Percentiles rank a stretch among this genome's conserved stretches.
phyloP scores from a whole-genome alignment of 35 echinoderm and acorn worm species.

The Acanthaster planci region DNA sequence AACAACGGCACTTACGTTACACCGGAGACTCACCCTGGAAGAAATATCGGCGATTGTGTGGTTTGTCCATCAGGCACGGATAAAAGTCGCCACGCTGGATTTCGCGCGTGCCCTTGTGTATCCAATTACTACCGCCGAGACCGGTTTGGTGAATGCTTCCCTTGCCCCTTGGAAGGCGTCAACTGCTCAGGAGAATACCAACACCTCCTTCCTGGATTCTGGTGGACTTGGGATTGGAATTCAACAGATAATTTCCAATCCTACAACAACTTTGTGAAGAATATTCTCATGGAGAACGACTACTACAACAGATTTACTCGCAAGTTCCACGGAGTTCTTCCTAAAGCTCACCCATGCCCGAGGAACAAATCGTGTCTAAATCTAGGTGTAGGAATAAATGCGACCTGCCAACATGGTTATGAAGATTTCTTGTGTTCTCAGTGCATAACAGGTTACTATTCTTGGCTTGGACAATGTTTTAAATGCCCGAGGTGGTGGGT shows the following conservation, averaged over 20 bases:
- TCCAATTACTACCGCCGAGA: slow-evolving; percentile 29
- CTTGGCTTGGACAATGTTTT: slow-evolving; percentile 30
- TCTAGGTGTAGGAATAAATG: background rate
- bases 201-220: slow-evolving; percentile 36
- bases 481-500: slow-evolving; percentile 17
- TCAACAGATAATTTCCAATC: background rate
- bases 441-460: slow-evolving; percentile 22
- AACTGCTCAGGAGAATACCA: slow-evolving; percentile 43
- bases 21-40: background rate
- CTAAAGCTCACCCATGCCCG: background rate
- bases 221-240: slow-evolving; percentile 39
- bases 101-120: slow-evolving; percentile 48
- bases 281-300: background rate
- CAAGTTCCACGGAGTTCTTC: background rate
- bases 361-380: background rate
- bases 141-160: slow-evolving; percentile 21
- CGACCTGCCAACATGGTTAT: background rate
- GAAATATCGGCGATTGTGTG: background rate
- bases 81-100: slow-evolving; percentile 33
- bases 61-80: slow-evolving; percentile 45
- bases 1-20: slow-evolving; percentile 37
- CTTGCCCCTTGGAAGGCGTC: slow-evolving; percentile 1
- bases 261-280: slow-evolving; percentile 20
- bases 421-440: slow-evolving; percentile 39
- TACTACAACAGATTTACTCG: background rate